phyloP scores from a whole-genome alignment of 2,888 invertebrate genomes.

The Calliopum simillimum region DNA sequence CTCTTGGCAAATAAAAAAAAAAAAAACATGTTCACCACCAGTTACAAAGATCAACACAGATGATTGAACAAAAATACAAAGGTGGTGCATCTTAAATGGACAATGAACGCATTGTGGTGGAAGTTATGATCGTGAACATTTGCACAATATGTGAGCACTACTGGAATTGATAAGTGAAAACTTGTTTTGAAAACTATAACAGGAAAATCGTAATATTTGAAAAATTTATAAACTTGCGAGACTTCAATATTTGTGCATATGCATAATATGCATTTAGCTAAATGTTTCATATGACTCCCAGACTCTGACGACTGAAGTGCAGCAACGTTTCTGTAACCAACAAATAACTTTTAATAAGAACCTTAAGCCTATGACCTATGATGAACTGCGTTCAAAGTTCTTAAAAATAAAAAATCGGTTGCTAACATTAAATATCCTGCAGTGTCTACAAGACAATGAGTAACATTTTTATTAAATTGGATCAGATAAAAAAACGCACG shows the following conservation, averaged over 20 bases:
- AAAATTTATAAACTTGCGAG: too few relatives aligned
- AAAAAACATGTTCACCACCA: background rate
- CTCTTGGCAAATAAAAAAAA: too few relatives aligned
- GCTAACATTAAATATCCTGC: background rate
- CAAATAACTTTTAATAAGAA: background rate
- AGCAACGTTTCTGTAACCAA: background rate
- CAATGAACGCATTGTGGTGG: constrained; percentile 1
- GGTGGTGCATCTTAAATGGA: background rate
- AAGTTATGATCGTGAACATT: background rate
- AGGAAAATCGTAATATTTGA: too few relatives aligned
- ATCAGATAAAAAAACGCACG: background rate
- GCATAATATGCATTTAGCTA: background rate
- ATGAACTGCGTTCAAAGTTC: background rate
- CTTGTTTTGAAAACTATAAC: background rate
- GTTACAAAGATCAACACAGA: constrained; percentile 8
- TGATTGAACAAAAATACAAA: background rate
- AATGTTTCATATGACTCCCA: background rate
- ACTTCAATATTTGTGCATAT: background rate
- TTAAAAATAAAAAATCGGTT: too few relatives aligned
- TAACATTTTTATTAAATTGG: background rate
- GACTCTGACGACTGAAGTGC: too few relatives aligned
- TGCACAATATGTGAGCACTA: background rate
- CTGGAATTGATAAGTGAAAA: background rate
- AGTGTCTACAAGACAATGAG: background rate
- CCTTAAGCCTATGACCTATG: background rate